phyloP scores from a whole-genome alignment of 2,888 invertebrate species.

The Tortricodes alternella region DNA sequence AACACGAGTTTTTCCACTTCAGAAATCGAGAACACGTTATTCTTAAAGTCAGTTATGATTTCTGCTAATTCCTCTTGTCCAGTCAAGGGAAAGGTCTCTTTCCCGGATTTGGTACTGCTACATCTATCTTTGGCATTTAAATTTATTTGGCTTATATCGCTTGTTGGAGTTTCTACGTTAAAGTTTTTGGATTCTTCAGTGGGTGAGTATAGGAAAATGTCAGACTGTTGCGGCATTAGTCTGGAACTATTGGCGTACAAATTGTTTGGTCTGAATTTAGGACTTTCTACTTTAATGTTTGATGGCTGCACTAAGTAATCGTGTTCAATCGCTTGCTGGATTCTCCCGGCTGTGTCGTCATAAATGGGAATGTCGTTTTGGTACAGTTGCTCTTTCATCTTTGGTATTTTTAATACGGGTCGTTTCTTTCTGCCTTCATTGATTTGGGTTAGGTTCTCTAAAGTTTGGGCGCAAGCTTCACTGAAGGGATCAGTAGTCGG shows the following conservation, averaged over 20 bases:
- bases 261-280: conserved; percentile 76
- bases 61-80: conserved; percentile 91
- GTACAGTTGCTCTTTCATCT: conserved; percentile 73
- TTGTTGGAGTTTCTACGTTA: conserved; percentile 74
- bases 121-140: conserved; percentile 70
- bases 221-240: conserved; percentile 67
- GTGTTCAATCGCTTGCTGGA: conserved; percentile 78
- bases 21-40: conserved; percentile 92
- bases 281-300: conserved; percentile 82
- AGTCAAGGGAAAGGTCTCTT: conserved; percentile 66
- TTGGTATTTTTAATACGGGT: conserved; percentile 70
- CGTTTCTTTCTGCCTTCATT: conserved; percentile 64
- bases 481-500: conserved; percentile 69
- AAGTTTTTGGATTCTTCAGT: conserved; percentile 77
- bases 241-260: conserved; percentile 75
- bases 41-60: conserved; percentile 94
- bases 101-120: conserved; percentile 70
- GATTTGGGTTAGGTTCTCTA: conserved; percentile 56
- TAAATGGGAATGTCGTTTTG: conserved; percentile 72
- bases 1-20: conserved; percentile 93
- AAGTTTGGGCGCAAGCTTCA: conserved; percentile 72
- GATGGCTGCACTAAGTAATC: conserved; percentile 85
- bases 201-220: conserved; percentile 75
- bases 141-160: conserved; percentile 78
- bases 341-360: conserved; percentile 60